Percentiles rank a stretch among this genome's conserved stretches.
Evolutionary conservation across 2,113 vertebrate genomes (phyloP).

Genomic region (Paramisgurnus dabryanus): DNA sequence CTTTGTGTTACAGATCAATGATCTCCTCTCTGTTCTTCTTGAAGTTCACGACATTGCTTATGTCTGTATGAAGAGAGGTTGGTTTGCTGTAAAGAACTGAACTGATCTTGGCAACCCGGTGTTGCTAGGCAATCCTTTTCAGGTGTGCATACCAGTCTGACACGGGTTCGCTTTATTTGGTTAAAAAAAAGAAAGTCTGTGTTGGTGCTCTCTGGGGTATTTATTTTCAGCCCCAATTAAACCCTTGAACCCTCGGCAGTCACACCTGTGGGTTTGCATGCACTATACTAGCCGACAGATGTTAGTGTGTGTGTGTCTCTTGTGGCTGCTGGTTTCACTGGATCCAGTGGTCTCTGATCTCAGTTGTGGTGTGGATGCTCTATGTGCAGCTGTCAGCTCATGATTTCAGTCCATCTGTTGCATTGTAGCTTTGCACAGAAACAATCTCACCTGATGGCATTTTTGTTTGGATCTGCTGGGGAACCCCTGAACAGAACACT

Average conservation of each 20-base stretch:
- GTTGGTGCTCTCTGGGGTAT: neutral
- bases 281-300: neutral
- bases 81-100: neutral
- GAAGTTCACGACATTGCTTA: neutral
- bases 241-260: neutral
- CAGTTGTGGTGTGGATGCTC: slow-evolving; percentile 2
- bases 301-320: neutral
- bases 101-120: slow-evolving; percentile 57
- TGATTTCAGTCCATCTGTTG: slow-evolving; percentile 34
- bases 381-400: slow-evolving; percentile 32
- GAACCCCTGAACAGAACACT: neutral
- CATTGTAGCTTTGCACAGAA: slow-evolving; percentile 37
- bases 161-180: neutral
- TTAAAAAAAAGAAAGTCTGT: neutral
- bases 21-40: neutral
- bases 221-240: neutral
- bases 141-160: slow-evolving; percentile 33
- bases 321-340: neutral
- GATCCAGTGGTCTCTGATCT: slow-evolving; percentile 44
- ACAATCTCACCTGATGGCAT: slow-evolving; percentile 44
- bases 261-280: neutral
- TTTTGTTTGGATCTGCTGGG: slow-evolving; percentile 54
- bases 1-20: too few species aligned
- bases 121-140: slow-evolving; percentile 71
- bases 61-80: too few species aligned